Percentiles rank a stretch among this genome's conserved stretches.
These are phyloP conservation scores for Xylocampa areola DNA, from an alignment of 2,888 invertebrate genomes.

Conservation along the genomic window DNA sequence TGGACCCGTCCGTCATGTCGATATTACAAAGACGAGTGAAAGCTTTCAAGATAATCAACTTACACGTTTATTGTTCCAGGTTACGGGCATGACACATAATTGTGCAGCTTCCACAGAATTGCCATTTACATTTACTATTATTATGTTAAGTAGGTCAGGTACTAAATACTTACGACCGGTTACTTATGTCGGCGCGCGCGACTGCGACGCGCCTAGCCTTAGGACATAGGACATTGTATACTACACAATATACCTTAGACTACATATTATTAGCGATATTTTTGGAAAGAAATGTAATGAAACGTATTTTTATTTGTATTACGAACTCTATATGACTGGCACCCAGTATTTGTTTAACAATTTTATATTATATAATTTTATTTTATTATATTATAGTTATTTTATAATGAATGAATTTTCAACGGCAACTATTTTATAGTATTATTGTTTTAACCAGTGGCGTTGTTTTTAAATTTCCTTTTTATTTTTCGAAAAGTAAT, in stretches of 20 bases:
- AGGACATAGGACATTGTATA: conserved; percentile 83
- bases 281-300: conserved; percentile 80
- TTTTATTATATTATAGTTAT: conserved; percentile 46
- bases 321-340: conserved; percentile 75
- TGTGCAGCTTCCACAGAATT: conserved; percentile 86
- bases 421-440: conserved; percentile 73
- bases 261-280: conserved; percentile 79
- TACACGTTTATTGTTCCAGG: conserved; percentile 67
- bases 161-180: conserved; percentile 48
- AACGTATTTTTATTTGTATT: conserved; percentile 78
- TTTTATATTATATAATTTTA: conserved; percentile 50
- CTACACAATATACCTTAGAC: conserved; percentile 73
- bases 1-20: neutral
- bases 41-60: neutral
- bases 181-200: conserved; percentile 39
- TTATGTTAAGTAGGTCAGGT: conserved; percentile 66
- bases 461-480: conserved; percentile 50
- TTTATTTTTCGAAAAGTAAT: conserved; percentile 69
- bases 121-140: conserved; percentile 81
- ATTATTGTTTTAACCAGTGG: conserved; percentile 71
- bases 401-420: conserved; percentile 55
- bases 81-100: conserved; percentile 66
- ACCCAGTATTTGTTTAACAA: conserved; percentile 78
- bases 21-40: neutral
- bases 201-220: conserved; percentile 64